Conservation (phyloP, 2,888 invertebrate genomes). For the Catocala sponsa region DNA sequence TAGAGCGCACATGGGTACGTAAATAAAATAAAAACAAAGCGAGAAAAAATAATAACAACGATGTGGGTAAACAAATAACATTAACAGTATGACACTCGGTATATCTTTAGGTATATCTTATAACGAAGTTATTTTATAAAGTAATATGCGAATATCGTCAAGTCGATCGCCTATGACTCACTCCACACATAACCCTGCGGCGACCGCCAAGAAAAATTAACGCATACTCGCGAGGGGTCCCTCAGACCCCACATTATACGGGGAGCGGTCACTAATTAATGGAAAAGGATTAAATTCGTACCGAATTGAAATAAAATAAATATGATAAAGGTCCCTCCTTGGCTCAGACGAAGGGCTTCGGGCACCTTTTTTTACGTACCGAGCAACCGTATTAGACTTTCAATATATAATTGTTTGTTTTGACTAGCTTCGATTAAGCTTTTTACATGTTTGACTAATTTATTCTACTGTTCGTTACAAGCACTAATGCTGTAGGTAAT, state of each 20-base stretch:
- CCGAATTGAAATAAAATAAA: constrained; percentile 88
- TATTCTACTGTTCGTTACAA: background rate
- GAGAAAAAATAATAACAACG: no score
- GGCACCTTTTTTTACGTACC: constrained; percentile 40
- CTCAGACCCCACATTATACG: constrained; percentile 73
- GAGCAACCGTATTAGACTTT: constrained; percentile 60
- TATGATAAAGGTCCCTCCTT: constrained; percentile 83
- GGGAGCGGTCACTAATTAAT: constrained; percentile 86
- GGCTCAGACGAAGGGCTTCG: constrained; percentile 57
- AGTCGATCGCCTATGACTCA: constrained; percentile 45
- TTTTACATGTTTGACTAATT: background rate
- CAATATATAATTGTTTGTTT: constrained; percentile 67
- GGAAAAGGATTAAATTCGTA: constrained; percentile 88
- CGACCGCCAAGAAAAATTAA: constrained; percentile 81
- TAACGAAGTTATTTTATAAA: no score
- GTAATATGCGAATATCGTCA: constrained; percentile 15
- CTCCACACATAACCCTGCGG: constrained; percentile 63
- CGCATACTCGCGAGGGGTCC: constrained; percentile 71
- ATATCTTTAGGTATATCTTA: no score
- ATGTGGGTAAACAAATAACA: no score
- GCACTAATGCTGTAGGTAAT: background rate
- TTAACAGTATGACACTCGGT: no score
- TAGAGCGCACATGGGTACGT: no score
- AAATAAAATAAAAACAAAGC: no score
- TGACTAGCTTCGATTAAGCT: constrained; percentile 40